These are phyloP conservation scores for Agonopterix alstromeriana DNA, from an alignment of 2,888 invertebrate genomes.

Conservation along the genomic window DNA sequence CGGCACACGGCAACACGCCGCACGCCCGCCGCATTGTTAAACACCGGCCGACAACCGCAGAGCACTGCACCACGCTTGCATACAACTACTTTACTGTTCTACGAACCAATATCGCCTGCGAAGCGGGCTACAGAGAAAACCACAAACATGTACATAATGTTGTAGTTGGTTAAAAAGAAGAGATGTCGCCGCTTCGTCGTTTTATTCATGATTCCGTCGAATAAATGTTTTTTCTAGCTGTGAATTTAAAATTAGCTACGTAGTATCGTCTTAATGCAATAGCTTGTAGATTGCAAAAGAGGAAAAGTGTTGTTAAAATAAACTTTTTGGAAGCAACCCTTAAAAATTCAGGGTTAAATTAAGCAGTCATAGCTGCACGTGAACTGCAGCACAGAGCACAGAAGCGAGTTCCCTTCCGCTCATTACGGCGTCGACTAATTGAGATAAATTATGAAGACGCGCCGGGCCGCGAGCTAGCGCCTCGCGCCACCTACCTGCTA, in stretches of 20 bases:
- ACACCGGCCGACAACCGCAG: slow-evolving; percentile 34
- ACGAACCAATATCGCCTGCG: slow-evolving; percentile 15
- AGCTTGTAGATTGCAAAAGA: too few relatives aligned
- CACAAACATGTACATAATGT: slow-evolving; percentile 7
- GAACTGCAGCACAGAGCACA: slow-evolving; percentile 10
- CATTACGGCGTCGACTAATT: slow-evolving; percentile 66
- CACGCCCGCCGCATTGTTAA: slow-evolving; percentile 45
- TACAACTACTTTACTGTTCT: slow-evolving; percentile 13
- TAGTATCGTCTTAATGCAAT: too few relatives aligned
- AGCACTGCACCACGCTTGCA: slow-evolving; percentile 8
- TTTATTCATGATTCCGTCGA: neutral
- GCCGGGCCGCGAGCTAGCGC: slow-evolving; percentile 44
- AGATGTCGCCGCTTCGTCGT: neutral
- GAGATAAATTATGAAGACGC: slow-evolving; percentile 73
- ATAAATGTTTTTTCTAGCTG: neutral
- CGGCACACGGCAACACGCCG: slow-evolving; percentile 16
- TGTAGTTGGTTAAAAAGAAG: slow-evolving; percentile 3
- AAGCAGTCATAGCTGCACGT: neutral
- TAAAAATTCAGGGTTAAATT: neutral
- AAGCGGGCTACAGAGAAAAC: slow-evolving; percentile 7
- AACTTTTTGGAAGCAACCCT: neutral
- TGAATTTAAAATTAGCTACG: too few relatives aligned
- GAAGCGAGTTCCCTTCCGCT: slow-evolving; percentile 53
- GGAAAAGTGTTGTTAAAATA: neutral
- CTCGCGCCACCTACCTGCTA: slow-evolving; percentile 51